A percentile compares a stretch with the other conserved stretches of the same genome.
phyloP scores from a whole-genome alignment of 2,113 vertebrate species.

The Tympanuchus pallidicinctus region DNA sequence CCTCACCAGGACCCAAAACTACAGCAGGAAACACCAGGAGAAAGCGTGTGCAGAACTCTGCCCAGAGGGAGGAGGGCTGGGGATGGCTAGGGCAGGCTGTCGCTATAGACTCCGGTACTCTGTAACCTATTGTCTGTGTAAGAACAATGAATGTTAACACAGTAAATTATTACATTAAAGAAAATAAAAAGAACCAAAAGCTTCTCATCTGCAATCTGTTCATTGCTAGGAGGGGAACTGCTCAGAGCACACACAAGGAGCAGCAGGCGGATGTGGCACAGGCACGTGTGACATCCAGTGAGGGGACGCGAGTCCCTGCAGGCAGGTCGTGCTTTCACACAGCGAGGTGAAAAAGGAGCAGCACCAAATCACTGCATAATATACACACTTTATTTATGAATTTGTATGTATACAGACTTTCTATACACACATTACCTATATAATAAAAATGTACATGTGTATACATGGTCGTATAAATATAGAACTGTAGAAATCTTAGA shows the following conservation, averaged over 20 bases:
- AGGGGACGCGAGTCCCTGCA: rapidly evolving
- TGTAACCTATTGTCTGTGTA: conserved; percentile 74
- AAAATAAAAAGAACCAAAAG: not conserved
- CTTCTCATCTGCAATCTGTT: not conserved
- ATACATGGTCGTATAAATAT: conserved; percentile 84
- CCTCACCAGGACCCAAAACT: not conserved
- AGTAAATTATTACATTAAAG: conserved; percentile 75
- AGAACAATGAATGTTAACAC: conserved; percentile 73
- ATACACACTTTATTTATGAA: conserved; percentile 85
- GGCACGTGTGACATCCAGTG: rapidly evolving
- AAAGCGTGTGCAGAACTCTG: rapidly evolving
- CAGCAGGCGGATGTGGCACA: not conserved
- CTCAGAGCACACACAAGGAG: not conserved
- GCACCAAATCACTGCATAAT: conserved; percentile 77
- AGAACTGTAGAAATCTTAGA: conserved; percentile 81
- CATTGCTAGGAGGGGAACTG: not conserved
- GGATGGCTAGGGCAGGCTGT: not conserved
- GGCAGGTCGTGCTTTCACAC: rapidly evolving
- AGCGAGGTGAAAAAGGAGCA: not conserved
- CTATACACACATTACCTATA: conserved; percentile 84
- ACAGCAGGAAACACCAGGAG: not conserved
- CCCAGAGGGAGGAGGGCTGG: not conserved
- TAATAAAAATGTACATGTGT: conserved; percentile 87
- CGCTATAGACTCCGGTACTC: conserved; percentile 57
- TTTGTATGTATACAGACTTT: conserved; percentile 79